A percentile compares a stretch with the other conserved stretches of the same genome.
Conservation (phyloP, 2,797 vertebrate genomes). For the Choloepus didactylus region DNA sequence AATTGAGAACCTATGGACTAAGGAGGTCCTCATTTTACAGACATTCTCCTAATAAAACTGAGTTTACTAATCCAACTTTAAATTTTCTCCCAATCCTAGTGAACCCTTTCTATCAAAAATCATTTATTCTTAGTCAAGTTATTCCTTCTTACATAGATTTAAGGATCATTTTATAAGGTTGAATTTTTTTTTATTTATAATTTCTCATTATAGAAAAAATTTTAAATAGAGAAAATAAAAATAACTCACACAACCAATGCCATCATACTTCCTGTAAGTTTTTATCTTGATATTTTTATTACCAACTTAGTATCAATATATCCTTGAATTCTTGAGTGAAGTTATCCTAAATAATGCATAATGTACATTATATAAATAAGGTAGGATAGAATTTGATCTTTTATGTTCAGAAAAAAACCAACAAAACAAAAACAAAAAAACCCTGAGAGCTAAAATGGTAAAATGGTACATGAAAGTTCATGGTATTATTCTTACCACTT, state of each 20-base stretch:
- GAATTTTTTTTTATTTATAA: not conserved
- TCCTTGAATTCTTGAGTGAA: not conserved
- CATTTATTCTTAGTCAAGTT: not conserved
- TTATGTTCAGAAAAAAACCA: not conserved
- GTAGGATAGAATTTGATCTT: slow-evolving; percentile 24
- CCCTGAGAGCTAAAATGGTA: not conserved
- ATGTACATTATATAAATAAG: not conserved
- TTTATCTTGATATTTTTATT: not conserved
- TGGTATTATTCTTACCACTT: not conserved
- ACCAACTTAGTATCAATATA: not conserved
- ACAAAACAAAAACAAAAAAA: not conserved
- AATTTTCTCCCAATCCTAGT: not conserved
- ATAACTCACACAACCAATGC: not conserved
- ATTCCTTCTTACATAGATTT: not conserved
- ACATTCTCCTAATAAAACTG: not conserved
- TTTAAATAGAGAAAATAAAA: not conserved
- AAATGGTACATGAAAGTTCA: not conserved
- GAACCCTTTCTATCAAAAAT: not conserved
- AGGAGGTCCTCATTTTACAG: not conserved
- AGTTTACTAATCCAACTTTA: not conserved
- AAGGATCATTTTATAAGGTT: slow-evolving; percentile 37
- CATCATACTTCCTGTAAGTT: not conserved
- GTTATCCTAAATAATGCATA: not conserved
- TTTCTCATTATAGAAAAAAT: not conserved
- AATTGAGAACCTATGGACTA: not conserved